Base-by-base conservation (phyloP, 1,140 invertebrate genomes). In the Zaprionus taronus region DNA sequence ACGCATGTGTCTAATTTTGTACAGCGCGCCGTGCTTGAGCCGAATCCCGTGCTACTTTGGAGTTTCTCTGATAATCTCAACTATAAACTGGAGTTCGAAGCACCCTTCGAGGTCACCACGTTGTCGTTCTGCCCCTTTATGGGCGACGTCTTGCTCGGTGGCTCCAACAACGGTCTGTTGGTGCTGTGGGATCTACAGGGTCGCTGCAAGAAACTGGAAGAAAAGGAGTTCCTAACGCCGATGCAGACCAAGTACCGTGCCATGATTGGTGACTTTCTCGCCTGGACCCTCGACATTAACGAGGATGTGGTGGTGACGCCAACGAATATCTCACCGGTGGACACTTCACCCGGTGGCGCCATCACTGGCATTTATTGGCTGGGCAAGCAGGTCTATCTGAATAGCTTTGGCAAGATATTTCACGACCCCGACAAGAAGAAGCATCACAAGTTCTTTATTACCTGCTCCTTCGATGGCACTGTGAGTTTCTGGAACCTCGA, bases 401-500 rank as follows among this genome's bases (percentile, higher is more conserved):
- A 94, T 15, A 92, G 94, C 28, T 95, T 94, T 56, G 96, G 96
- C 1, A 94, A 93, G 93, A 81, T 95, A 1, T 83, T 91, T 20
- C 61, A 82, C 24, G 72, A 93, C 91, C 58, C 89, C 83, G 71
- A 87, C 77, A 15, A 92, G 91, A 53, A 87, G 93, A 26, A 81
- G 83, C 20, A 93, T 93, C 82, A 93, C 94, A 83, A 86, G 47
- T 95, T 96, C 87, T 95, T 96, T 82, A 84, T 95, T 3, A 95
- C 95, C 5, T 94, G 94, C 55, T 94, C 95, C 61, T 92, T 95
- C 72, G 96, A 96, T 83, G 96, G 96, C 5, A 94, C 92, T 11
- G 93, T 97, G 36, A 94, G 95, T 68, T 95, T 96, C 83, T 97
- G 96, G 96, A 95, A 96, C 93, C 92, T 96, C 44, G 94, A 94